These are phyloP conservation scores for Anolis sagrei DNA, from an alignment of 2,113 vertebrate genomes.

Conservation along the genomic window DNA sequence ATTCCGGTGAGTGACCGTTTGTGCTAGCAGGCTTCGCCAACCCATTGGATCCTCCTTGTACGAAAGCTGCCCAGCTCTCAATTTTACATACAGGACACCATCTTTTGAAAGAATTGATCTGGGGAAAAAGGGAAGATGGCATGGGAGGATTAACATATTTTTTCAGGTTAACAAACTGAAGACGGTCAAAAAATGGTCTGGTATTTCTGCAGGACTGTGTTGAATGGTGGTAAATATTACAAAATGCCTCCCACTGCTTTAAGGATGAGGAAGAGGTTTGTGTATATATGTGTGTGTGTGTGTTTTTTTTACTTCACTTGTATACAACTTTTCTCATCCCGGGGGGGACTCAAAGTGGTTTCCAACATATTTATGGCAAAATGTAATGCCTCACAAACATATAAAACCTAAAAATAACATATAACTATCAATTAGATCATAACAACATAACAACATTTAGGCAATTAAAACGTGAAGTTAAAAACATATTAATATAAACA, in stretches of 20 bases:
- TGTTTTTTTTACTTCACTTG: too few relatives aligned
- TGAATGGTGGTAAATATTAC: neutral
- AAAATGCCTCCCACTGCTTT: neutral
- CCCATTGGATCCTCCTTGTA: slow-evolving; percentile 98
- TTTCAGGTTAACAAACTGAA: neutral
- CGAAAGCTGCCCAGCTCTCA: slow-evolving; percentile 93
- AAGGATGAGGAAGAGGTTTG: too few relatives aligned
- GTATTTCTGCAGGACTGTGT: neutral
- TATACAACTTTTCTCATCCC: too few relatives aligned
- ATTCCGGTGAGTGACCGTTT: slow-evolving; percentile 85
- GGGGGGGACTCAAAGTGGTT: too few relatives aligned
- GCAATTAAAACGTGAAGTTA: too few relatives aligned
- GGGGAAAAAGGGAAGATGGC: slow-evolving; percentile 27
- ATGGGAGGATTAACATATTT: neutral
- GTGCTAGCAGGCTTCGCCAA: slow-evolving; percentile 93
- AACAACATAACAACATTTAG: too few relatives aligned
- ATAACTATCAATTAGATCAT: too few relatives aligned
- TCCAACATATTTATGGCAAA: too few relatives aligned
- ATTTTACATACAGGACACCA: slow-evolving; percentile 93
- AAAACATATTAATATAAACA: too few relatives aligned
- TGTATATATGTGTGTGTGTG: too few relatives aligned
- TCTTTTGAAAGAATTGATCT: slow-evolving; percentile 94
- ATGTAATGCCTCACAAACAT: too few relatives aligned
- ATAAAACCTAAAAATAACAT: too few relatives aligned
- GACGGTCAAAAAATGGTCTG: neutral